Evolutionary conservation across 2,888 invertebrate genomes (phyloP).

Genomic region (Cataglyphis albicans): DNA sequence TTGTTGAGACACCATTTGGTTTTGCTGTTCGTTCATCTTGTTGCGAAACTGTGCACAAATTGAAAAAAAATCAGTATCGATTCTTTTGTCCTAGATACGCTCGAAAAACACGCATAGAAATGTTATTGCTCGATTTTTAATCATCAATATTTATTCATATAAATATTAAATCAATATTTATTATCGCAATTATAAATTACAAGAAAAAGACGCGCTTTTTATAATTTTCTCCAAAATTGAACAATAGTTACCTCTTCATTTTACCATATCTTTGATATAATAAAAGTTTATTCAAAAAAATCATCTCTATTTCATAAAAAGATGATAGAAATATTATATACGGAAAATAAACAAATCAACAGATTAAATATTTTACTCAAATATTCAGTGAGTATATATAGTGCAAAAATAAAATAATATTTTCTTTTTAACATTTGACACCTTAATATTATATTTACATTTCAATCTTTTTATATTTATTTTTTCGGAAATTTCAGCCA

Average conservation of each 20-base stretch:
- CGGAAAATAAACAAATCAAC: not conserved
- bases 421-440: not conserved
- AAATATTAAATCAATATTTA: not conserved
- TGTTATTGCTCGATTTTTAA: not conserved
- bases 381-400: not conserved
- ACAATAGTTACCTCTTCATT: not conserved
- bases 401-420: not conserved
- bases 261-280: not conserved
- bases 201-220: not conserved
- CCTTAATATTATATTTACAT: not conserved
- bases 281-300: not conserved
- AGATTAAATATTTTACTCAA: not conserved
- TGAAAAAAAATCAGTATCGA: not conserved
- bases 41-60: conserved; percentile 93
- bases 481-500: not conserved
- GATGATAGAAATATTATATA: not conserved
- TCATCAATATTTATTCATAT: not conserved
- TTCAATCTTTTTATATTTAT: not conserved
- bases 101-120: not conserved
- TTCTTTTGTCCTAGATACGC: not conserved
- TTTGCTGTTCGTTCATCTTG: conserved; percentile 98
- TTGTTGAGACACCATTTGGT: conserved; percentile 95
- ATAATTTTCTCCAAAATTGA: not conserved
- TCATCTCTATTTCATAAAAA: not conserved
- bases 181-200: not conserved